Percentiles rank a stretch among this genome's conserved stretches.
Conservation (phyloP, 2,113 vertebrate genomes). For the Nannospalax galili region DNA sequence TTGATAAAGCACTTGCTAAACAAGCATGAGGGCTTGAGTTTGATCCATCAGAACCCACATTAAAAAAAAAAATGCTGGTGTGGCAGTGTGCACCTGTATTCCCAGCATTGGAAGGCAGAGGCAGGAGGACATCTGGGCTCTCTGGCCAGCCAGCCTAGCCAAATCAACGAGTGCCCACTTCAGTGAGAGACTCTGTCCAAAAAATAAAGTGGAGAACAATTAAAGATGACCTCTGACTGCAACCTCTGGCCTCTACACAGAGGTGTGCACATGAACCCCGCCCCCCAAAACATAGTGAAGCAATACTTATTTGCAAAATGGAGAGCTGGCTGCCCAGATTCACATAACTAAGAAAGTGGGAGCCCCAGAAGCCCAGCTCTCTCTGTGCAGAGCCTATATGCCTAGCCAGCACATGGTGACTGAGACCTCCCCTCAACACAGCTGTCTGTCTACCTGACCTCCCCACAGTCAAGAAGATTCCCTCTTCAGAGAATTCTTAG, state of each 20-base stretch:
- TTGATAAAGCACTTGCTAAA: not conserved
- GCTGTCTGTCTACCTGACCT: not conserved
- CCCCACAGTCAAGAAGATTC: not conserved
- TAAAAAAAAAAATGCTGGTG: not conserved
- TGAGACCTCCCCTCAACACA: no score
- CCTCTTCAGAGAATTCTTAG: no score
- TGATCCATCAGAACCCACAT: not conserved
- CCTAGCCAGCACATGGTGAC: no score
- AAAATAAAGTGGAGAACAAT: not conserved
- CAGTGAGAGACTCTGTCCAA: not conserved
- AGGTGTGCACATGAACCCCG: not conserved
- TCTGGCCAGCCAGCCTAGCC: not conserved
- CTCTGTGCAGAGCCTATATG: not conserved
- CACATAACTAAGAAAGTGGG: not conserved
- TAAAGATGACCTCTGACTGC: not conserved
- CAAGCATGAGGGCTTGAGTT: not conserved
- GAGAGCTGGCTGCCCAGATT: not conserved
- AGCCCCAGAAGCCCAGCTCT: not conserved
- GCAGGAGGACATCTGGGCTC: not conserved
- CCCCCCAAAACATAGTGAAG: not conserved
- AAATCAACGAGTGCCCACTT: not conserved
- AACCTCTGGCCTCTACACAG: not conserved
- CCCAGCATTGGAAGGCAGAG: not conserved
- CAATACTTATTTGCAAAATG: not conserved
- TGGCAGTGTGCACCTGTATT: not conserved